phyloP scores from a whole-genome alignment of 23 tunicate species.

The Ascidia mentula region DNA sequence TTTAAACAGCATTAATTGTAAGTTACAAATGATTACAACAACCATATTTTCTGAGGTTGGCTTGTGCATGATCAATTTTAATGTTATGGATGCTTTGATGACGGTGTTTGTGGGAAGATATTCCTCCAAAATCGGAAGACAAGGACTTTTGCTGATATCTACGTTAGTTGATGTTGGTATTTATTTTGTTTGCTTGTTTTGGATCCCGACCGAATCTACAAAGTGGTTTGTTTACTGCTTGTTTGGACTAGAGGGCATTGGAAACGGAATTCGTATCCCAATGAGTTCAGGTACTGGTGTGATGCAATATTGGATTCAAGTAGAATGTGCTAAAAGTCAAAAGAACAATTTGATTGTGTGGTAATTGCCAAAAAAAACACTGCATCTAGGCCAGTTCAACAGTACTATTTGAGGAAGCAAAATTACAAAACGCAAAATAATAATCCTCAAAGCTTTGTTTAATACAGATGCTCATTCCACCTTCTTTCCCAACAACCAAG shows the following conservation, averaged over 20 bases:
- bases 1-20: too few relatives aligned
- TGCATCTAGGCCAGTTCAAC: too few relatives aligned
- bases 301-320: too few relatives aligned
- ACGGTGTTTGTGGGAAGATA: neutral
- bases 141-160: neutral
- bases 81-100: neutral
- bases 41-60: too few relatives aligned
- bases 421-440: too few relatives aligned
- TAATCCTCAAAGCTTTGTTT: too few relatives aligned
- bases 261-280: neutral
- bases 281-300: conserved; percentile 2
- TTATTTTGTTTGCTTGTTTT: neutral
- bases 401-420: too few relatives aligned
- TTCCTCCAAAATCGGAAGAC: neutral
- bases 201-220: conserved; percentile 10
- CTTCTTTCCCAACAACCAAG: conserved; percentile 6
- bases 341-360: too few relatives aligned
- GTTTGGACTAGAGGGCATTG: neutral
- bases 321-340: too few relatives aligned
- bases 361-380: too few relatives aligned
- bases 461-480: neutral
- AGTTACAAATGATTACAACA: too few relatives aligned
- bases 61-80: neutral
- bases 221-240: conserved; percentile 17
- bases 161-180: neutral